A percentile compares a stretch with the other conserved stretches of the same genome.
phyloP scores from a whole-genome alignment of 2,888 invertebrate genomes.

The Physocephala rufipes region DNA sequence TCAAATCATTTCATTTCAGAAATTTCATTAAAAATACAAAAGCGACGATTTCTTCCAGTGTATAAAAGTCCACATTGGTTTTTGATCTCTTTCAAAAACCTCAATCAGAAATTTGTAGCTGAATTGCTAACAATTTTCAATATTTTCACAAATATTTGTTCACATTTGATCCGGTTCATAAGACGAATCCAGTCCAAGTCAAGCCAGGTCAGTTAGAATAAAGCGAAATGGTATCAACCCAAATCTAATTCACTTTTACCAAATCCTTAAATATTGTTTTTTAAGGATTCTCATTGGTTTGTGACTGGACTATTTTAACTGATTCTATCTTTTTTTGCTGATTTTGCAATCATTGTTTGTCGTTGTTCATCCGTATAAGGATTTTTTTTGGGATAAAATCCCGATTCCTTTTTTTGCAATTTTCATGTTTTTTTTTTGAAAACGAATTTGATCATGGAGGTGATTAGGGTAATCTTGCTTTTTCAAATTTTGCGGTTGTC shows the following conservation, averaged over 20 bases:
- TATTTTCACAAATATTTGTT: slow-evolving; percentile 32
- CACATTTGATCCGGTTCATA: slow-evolving; percentile 13
- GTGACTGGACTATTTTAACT: neutral
- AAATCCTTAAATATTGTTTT: neutral
- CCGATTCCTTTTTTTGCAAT: too few relatives aligned
- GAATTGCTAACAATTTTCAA: slow-evolving; percentile 22
- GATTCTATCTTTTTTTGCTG: slow-evolving; percentile 18
- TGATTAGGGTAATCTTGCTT: too few relatives aligned
- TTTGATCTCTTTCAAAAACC: slow-evolving; percentile 9
- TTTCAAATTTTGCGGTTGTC: too few relatives aligned
- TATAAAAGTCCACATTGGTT: neutral
- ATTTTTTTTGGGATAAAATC: too few relatives aligned
- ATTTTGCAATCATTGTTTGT: slow-evolving; percentile 32
- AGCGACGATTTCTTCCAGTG: neutral
- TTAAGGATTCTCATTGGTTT: neutral
- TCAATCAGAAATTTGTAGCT: slow-evolving; percentile 13
- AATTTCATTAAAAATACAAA: too few relatives aligned
- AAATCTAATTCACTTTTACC: slow-evolving; percentile 9
- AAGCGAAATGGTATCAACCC: slow-evolving; percentile 3
- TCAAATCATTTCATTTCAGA: too few relatives aligned
- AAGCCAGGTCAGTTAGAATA: neutral
- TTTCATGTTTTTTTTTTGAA: too few relatives aligned
- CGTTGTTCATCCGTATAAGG: too few relatives aligned
- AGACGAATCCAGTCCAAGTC: too few relatives aligned
- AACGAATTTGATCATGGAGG: too few relatives aligned